Conservation (phyloP, 1,140 invertebrate genomes). For the Acromyrmex charruanus region DNA sequence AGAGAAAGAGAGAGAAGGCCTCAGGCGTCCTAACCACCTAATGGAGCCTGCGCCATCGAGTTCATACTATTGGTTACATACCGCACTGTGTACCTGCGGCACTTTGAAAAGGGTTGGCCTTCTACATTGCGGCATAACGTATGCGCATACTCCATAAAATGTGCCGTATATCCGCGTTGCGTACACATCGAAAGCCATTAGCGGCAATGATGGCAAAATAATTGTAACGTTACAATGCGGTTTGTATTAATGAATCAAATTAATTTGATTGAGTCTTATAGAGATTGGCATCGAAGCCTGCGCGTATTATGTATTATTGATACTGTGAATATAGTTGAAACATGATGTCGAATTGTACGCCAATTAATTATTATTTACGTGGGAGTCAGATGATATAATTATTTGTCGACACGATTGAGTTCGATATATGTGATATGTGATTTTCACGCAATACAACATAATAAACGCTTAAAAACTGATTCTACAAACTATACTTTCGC, state of each 20-base stretch:
- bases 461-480: background rate
- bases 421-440: conserved; percentile 19
- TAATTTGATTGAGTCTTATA: conserved; percentile 61
- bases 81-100: conserved; percentile 45
- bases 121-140: conserved; percentile 61
- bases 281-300: conserved; percentile 30
- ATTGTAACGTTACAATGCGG: conserved; percentile 61
- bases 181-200: conserved; percentile 56
- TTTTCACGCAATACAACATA: background rate
- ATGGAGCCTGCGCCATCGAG: conserved; percentile 69
- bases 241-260: conserved; percentile 59
- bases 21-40: conserved; percentile 61
- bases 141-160: conserved; percentile 65
- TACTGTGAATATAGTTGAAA: conserved; percentile 21
- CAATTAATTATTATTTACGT: conserved; percentile 59
- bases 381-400: conserved; percentile 28
- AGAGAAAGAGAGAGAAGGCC: conserved; percentile 11
- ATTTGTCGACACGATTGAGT: conserved; percentile 9
- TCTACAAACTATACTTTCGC: background rate
- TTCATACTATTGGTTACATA: conserved; percentile 60
- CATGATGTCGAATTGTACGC: conserved; percentile 40
- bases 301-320: background rate
- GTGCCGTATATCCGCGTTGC: conserved; percentile 32
- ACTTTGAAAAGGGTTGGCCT: conserved; percentile 65
- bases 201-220: conserved; percentile 57